Evolutionary conservation across 1,140 invertebrate species (phyloP).

Genomic region (Helicoverpa zea): DNA sequence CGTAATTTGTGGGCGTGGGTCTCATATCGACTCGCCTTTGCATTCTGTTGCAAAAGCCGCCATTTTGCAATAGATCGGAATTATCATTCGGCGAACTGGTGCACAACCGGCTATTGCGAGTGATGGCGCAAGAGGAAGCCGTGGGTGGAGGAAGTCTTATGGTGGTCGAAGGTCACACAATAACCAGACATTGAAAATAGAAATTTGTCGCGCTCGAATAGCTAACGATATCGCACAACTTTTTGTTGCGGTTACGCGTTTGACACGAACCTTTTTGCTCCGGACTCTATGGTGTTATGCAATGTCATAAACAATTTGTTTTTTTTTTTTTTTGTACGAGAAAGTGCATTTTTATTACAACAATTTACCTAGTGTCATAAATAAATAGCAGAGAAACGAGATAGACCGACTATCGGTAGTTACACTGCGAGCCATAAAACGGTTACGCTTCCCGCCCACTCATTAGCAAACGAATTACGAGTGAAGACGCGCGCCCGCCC

Average conservation of each 20-base stretch:
- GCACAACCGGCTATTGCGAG: slow-evolving; percentile 78
- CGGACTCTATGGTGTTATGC: slow-evolving; percentile 16
- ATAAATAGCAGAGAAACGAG: neutral
- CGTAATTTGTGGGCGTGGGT: slow-evolving; percentile 81
- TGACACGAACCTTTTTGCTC: slow-evolving; percentile 15
- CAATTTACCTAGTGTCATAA: neutral
- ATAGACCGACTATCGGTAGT: neutral
- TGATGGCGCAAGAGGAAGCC: slow-evolving; percentile 77
- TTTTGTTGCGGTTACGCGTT: slow-evolving; percentile 41
- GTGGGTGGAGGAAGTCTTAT: slow-evolving; percentile 78
- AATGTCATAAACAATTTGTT: slow-evolving; percentile 12
- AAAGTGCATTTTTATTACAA: neutral
- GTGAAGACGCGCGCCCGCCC: slow-evolving; percentile 46
- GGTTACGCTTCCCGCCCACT: slow-evolving; percentile 24
- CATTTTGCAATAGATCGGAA: slow-evolving; percentile 81
- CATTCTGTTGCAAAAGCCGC: slow-evolving; percentile 76
- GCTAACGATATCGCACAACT: slow-evolving; percentile 34
- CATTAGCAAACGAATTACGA: slow-evolving; percentile 20
- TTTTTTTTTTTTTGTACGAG: neutral
- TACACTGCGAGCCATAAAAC: neutral
- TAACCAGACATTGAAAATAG: slow-evolving; percentile 63
- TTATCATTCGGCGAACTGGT: slow-evolving; percentile 84
- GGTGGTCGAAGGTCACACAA: slow-evolving; percentile 72
- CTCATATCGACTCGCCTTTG: slow-evolving; percentile 76
- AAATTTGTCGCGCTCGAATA: slow-evolving; percentile 60